Percentiles rank a stretch among this genome's conserved stretches.
Conservation (phyloP, 2,113 vertebrate species). For the Eira barbara region DNA sequence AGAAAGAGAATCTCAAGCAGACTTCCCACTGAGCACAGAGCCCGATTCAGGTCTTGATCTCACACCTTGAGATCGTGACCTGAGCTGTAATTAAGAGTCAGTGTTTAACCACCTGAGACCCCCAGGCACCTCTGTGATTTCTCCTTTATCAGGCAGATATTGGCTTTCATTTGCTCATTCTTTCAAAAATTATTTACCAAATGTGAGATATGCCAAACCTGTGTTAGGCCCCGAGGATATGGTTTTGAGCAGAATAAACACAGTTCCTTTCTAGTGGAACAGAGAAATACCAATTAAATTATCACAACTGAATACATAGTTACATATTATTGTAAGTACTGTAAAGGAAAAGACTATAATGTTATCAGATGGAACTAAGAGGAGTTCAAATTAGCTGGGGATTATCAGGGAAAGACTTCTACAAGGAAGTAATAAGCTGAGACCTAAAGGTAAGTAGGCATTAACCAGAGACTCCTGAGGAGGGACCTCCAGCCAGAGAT, state of each 20-base stretch:
- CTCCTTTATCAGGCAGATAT: background rate
- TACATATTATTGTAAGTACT: background rate
- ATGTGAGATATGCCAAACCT: background rate
- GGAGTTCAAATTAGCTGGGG: background rate
- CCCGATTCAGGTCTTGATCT: background rate
- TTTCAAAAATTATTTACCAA: conserved; percentile 8
- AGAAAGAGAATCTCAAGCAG: background rate
- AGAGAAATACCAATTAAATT: background rate
- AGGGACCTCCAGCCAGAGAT: background rate
- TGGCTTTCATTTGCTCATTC: conserved; percentile 32
- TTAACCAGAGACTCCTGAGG: background rate
- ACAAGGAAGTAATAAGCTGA: background rate
- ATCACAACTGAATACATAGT: background rate
- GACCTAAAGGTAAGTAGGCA: background rate
- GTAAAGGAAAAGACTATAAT: background rate
- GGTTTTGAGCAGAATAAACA: background rate
- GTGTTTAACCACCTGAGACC: background rate
- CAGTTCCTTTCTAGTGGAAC: background rate
- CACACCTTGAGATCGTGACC: background rate
- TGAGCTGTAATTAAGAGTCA: background rate
- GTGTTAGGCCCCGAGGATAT: background rate
- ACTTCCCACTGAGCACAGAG: background rate
- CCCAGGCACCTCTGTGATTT: background rate
- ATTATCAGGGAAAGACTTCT: background rate
- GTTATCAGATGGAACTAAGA: background rate